These are phyloP conservation scores for Lates calcarifer DNA, from an alignment of 2,113 vertebrate genomes.

Conservation along the genomic window DNA sequence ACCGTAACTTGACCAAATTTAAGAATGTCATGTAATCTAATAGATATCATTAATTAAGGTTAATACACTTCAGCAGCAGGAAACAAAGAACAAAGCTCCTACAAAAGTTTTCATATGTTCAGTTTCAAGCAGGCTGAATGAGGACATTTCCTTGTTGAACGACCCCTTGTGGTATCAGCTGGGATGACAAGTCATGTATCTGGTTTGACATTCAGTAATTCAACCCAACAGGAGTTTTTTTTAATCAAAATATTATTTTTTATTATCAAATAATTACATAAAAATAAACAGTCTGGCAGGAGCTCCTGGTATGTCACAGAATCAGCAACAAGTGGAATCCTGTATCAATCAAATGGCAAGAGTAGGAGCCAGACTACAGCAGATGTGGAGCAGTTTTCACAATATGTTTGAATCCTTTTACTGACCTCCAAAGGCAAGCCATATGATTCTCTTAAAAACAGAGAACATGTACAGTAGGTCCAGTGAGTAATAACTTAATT, in stretches of 20 bases:
- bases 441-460: conserved; percentile 69
- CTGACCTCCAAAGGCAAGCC: neutral
- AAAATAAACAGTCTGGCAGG: conserved; percentile 43
- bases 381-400: neutral
- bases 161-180: conserved; percentile 24
- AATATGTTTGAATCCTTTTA: conserved; percentile 9
- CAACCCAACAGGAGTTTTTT: conserved; percentile 9
- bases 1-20: too few relatives aligned
- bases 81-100: too few relatives aligned
- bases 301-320: neutral
- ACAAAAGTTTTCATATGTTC: neutral
- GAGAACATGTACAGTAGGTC: conserved; percentile 50
- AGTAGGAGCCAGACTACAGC: conserved; percentile 18
- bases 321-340: neutral
- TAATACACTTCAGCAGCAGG: neutral
- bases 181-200: neutral
- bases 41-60: too few relatives aligned
- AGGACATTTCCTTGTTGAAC: neutral
- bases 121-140: neutral
- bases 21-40: too few relatives aligned
- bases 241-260: conserved; percentile 74
- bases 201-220: neutral
- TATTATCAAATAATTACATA: conserved; percentile 74
- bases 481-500: conserved; percentile 59
- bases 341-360: conserved; percentile 10